A percentile compares a stretch with the other conserved stretches of the same genome.
Conservation (phyloP, 1,140 invertebrate genomes). For the Achatina immaculata region DNA sequence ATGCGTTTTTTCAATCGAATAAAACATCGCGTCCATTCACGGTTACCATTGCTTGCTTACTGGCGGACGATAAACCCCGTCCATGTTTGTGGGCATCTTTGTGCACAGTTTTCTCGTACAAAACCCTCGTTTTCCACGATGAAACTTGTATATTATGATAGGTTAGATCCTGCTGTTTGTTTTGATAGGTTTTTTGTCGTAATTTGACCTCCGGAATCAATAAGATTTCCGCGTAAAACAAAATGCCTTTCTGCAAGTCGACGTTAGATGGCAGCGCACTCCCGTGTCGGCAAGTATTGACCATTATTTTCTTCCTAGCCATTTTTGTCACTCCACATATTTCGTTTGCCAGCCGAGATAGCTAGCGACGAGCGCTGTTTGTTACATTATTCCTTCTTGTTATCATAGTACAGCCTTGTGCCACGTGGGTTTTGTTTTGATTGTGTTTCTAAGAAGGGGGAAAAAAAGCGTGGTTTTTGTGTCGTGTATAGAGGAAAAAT, state of each 20-base stretch:
- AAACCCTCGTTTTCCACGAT: neutral
- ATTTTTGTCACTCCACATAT: conserved; percentile 22
- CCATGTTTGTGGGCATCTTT: neutral
- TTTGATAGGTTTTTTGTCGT: conserved; percentile 22
- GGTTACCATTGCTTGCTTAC: conserved; percentile 10
- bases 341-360: neutral
- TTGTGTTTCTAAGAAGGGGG: conserved; percentile 7
- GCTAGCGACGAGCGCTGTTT: neutral
- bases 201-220: conserved; percentile 32
- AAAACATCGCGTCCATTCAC: conserved; percentile 16
- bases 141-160: conserved; percentile 5
- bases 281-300: conserved; percentile 11
- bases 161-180: neutral
- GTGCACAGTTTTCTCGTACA: neutral
- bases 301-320: conserved; percentile 30
- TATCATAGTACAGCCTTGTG: neutral
- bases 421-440: conserved; percentile 26
- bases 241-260: neutral
- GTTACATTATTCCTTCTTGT: neutral
- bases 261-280: conserved; percentile 1
- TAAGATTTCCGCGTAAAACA: neutral
- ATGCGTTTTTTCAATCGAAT: conserved; percentile 26
- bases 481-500: too few relatives aligned
- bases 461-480: too few relatives aligned
- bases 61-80: neutral